phyloP scores from a whole-genome alignment of 2,888 invertebrate species.

The Mongoloraphidia duomilia region DNA sequence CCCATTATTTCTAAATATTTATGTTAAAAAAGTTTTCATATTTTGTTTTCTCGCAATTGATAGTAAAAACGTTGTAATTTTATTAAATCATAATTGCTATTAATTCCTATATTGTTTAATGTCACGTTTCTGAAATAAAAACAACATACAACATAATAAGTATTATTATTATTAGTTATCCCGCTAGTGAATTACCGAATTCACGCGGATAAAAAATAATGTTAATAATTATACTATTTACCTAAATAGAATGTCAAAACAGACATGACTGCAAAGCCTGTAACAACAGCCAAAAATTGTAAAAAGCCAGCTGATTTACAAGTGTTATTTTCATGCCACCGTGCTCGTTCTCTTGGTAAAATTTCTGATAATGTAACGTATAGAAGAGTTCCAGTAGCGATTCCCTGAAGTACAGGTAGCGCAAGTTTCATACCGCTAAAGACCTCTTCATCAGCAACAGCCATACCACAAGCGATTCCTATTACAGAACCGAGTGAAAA shows the following conservation, averaged over 20 bases:
- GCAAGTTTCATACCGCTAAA: constrained; percentile 31
- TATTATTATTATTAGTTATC: background rate
- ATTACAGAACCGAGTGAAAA: constrained; percentile 54
- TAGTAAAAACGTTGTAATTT: too few species aligned
- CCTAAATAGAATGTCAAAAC: constrained; percentile 45
- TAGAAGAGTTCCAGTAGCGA: constrained; percentile 44
- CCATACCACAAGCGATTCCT: constrained; percentile 53
- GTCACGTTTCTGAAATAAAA: background rate
- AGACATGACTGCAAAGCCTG: constrained; percentile 50
- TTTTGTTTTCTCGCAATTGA: too few species aligned
- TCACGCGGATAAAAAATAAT: background rate
- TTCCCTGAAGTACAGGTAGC: constrained; percentile 49
- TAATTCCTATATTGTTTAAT: background rate
- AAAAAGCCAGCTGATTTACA: constrained; percentile 42
- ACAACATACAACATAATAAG: background rate
- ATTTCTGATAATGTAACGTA: constrained; percentile 69
- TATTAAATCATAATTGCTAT: background rate
- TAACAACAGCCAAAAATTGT: constrained; percentile 43
- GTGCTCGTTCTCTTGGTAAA: constrained; percentile 57
- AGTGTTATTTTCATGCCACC: constrained; percentile 46
- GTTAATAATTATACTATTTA: constrained; percentile 19
- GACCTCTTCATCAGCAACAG: constrained; percentile 36
- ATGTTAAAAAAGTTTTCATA: too few species aligned
- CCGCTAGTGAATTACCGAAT: background rate
- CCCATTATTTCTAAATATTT: too few species aligned